A percentile compares a stretch with the other conserved stretches of the same genome.
Evolutionary conservation across 2,113 vertebrate species (phyloP).

Genomic region (Podilymbus podiceps): DNA sequence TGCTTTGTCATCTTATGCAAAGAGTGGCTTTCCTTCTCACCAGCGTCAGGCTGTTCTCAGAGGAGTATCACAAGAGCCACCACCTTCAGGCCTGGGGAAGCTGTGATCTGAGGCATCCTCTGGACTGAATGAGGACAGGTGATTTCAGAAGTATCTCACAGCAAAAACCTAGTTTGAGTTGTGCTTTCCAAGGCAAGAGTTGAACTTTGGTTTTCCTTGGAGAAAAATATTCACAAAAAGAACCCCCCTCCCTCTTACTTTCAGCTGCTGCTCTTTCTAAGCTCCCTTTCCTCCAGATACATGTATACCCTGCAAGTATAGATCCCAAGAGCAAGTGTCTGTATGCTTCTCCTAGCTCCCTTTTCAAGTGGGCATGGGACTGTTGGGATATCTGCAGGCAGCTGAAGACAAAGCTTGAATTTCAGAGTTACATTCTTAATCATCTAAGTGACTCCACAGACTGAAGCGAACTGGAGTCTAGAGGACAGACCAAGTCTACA

Average conservation of each 20-base stretch:
- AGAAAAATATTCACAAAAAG: neutral
- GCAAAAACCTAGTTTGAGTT: neutral
- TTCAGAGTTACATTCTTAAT: neutral
- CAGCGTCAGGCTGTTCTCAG: neutral
- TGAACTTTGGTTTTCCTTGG: neutral
- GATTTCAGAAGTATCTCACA: neutral
- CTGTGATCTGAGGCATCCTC: neutral
- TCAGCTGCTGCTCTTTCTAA: neutral
- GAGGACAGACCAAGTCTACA: neutral
- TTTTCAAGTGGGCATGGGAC: neutral
- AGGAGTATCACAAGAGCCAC: neutral
- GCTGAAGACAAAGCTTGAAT: neutral
- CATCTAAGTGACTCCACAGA: neutral
- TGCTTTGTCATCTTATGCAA: neutral
- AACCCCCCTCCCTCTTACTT: neutral
- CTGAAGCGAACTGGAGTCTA: neutral
- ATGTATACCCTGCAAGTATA: neutral
- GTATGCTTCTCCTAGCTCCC: neutral
- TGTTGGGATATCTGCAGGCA: neutral
- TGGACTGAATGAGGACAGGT: neutral
- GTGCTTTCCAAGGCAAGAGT: neutral
- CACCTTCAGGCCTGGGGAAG: neutral
- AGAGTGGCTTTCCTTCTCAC: neutral
- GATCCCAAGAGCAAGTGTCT: neutral
- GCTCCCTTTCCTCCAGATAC: neutral